Conservation (phyloP, 2,113 vertebrate species). For the Pterocles gutturalis region DNA sequence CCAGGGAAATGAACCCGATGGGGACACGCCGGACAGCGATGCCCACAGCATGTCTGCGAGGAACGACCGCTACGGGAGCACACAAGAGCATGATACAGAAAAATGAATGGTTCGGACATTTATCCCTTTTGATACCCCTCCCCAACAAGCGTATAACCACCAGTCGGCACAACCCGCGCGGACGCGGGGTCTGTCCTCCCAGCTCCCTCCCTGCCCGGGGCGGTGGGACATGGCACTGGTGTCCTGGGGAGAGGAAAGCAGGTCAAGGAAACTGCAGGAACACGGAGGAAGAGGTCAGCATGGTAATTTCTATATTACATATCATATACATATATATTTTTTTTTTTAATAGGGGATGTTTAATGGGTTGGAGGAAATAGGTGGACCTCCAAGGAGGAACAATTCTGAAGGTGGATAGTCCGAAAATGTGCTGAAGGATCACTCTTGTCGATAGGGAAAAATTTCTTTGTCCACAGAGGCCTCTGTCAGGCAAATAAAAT, state of each 20-base stretch:
- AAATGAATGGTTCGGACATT: neutral
- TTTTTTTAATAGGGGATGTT: neutral
- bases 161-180: neutral
- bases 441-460: neutral
- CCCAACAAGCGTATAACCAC: neutral
- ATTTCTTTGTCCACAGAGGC: neutral
- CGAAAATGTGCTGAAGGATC: neutral
- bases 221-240: neutral
- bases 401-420: neutral
- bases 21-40: rapidly evolving
- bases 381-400: neutral
- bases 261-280: neutral
- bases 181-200: rapidly evolving
- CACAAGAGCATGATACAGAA: rapidly evolving
- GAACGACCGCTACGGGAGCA: rapidly evolving
- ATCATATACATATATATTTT: neutral
- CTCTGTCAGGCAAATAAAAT: constrained; percentile 43
- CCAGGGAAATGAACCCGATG: rapidly evolving
- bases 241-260: neutral
- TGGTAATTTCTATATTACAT: neutral
- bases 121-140: neutral
- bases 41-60: neutral
- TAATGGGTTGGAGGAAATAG: neutral
- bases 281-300: neutral
- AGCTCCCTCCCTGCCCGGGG: neutral